These are phyloP conservation scores for Sebastes variabilis DNA, from an alignment of 2,797 vertebrate genomes.

Conservation along the genomic window DNA sequence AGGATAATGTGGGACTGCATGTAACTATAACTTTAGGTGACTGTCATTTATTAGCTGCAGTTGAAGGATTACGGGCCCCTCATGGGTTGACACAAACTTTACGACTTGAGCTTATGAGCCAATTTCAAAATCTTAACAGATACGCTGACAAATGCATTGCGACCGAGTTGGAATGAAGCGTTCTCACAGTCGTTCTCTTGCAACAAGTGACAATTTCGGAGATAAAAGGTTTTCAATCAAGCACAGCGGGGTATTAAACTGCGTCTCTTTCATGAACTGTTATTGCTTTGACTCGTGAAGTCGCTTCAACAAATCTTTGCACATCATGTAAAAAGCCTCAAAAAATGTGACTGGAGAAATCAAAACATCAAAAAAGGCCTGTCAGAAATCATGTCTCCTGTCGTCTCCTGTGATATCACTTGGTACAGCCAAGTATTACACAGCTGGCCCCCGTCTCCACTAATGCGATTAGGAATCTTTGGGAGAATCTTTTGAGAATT, in stretches of 20 bases:
- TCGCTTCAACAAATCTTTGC: slow-evolving; percentile 4
- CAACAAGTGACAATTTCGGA: not conserved
- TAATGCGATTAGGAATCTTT: not conserved
- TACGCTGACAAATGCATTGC: not conserved
- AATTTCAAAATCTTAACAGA: not conserved
- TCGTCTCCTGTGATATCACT: not conserved
- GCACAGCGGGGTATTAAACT: slow-evolving; percentile 6
- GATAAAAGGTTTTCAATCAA: slow-evolving; percentile 5
- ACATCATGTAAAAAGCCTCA: not conserved
- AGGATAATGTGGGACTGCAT: not conserved
- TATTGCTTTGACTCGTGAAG: not conserved
- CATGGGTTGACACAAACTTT: not conserved
- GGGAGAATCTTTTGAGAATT: not conserved
- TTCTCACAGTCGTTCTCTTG: not conserved
- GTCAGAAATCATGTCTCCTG: not conserved
- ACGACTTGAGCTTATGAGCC: not conserved
- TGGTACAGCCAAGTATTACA: not conserved
- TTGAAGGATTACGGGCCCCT: not conserved
- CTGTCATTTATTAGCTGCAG: slow-evolving; percentile 4
- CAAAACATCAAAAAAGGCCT: not conserved
- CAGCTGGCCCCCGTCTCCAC: not conserved
- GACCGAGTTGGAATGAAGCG: not conserved
- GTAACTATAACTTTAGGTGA: not conserved
- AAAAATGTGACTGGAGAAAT: not conserved
- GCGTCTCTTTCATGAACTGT: not conserved